phyloP scores from a whole-genome alignment of 1,140 invertebrate genomes.

The Dolichoris vasculosae region DNA sequence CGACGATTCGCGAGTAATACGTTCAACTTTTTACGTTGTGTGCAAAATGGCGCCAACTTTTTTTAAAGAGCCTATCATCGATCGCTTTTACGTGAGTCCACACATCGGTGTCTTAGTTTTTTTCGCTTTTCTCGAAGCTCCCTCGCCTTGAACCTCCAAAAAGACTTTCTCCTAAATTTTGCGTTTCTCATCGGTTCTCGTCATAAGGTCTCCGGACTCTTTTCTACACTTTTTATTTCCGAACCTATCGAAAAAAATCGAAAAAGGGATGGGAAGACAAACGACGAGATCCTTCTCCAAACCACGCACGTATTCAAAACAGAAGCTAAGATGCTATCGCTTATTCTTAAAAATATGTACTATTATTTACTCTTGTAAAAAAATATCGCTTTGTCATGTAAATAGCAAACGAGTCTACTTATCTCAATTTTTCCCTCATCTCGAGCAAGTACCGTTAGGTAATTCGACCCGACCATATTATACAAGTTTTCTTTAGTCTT shows the following conservation, averaged over 20 bases:
- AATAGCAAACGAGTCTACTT: background rate
- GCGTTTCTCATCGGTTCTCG: too few relatives aligned
- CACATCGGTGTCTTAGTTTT: background rate
- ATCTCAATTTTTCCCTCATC: background rate
- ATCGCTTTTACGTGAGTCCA: slow-evolving; percentile 31
- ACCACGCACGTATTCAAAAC: too few relatives aligned
- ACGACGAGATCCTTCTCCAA: background rate
- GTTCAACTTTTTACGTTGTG: slow-evolving; percentile 38
- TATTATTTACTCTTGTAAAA: background rate
- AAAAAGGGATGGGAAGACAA: background rate
- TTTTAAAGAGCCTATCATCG: slow-evolving; percentile 38
- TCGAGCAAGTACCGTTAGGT: background rate
- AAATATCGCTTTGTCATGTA: background rate
- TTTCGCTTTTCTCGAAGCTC: background rate
- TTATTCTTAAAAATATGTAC: background rate
- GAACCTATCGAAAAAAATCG: background rate
- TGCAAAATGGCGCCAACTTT: slow-evolving; percentile 54
- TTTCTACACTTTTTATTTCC: background rate
- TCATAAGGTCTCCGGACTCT: background rate
- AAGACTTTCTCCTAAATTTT: background rate
- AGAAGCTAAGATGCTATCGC: background rate
- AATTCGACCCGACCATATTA: background rate
- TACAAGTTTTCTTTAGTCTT: background rate
- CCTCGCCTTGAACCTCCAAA: background rate
- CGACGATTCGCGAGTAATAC: slow-evolving; percentile 58